These are phyloP conservation scores for Syngnathus floridae DNA, from an alignment of 2,113 vertebrate species.

Conservation along the genomic window DNA sequence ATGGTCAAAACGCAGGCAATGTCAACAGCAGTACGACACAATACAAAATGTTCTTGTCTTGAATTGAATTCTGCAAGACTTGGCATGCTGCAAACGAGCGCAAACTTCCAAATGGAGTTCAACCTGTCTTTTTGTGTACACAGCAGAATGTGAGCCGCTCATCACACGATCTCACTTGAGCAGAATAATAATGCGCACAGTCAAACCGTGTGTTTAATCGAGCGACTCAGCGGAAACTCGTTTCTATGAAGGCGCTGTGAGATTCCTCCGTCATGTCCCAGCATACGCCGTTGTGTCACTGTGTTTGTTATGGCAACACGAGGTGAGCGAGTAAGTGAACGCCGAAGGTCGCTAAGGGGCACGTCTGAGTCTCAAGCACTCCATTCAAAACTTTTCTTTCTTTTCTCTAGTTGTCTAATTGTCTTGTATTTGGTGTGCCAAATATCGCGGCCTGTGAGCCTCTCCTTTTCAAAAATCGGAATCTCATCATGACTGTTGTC, in stretches of 20 bases:
- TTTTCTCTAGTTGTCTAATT: too few species aligned
- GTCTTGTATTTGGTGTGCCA: too few species aligned
- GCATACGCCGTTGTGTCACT: constrained; percentile 19
- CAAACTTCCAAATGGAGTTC: constrained; percentile 1
- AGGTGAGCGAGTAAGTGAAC: constrained; percentile 13
- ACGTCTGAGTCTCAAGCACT: constrained; percentile 23
- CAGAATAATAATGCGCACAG: not conserved
- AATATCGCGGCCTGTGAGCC: too few species aligned
- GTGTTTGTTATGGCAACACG: constrained; percentile 52
- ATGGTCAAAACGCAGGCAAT: not conserved
- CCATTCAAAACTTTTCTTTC: not conserved
- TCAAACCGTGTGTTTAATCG: not conserved
- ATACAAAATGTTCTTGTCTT: not conserved
- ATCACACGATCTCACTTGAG: not conserved
- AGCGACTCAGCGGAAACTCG: not conserved
- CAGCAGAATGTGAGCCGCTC: constrained; percentile 1
- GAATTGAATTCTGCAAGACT: not conserved
- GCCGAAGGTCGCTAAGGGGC: constrained; percentile 15
- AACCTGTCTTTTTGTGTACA: constrained; percentile 20
- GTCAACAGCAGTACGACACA: not conserved
- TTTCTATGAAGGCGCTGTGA: constrained; percentile 26
- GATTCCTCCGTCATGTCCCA: constrained; percentile 22
- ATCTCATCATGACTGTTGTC: too few species aligned
- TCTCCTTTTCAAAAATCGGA: too few species aligned
- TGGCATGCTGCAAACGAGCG: constrained; percentile 4